These are phyloP conservation scores for Melospiza georgiana DNA, from an alignment of 2,113 vertebrate genomes.

Conservation along the genomic window DNA sequence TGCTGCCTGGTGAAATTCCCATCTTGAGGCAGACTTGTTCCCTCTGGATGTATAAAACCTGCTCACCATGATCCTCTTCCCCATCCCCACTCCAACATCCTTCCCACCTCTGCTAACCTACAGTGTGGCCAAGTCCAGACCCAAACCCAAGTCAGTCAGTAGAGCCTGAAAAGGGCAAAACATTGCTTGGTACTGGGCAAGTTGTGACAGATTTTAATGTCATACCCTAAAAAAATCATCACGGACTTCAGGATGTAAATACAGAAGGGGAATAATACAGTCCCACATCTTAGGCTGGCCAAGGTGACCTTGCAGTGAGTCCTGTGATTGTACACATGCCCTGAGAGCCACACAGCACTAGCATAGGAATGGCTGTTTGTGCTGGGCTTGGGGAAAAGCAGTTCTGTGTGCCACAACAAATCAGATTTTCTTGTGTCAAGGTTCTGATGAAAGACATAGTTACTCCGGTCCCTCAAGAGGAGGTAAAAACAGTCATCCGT, in stretches of 20 bases:
- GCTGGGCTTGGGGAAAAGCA: constrained; percentile 47
- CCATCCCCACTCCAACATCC: neutral
- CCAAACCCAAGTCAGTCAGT: neutral
- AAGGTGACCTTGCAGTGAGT: constrained; percentile 48
- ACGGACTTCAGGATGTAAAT: neutral
- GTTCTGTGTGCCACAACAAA: constrained; percentile 64
- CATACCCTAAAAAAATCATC: neutral
- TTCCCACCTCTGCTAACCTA: neutral
- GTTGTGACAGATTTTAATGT: neutral
- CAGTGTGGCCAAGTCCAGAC: neutral
- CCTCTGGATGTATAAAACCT: neutral
- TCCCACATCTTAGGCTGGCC: neutral
- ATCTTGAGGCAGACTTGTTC: neutral
- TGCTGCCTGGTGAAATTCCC: neutral
- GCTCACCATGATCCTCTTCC: neutral
- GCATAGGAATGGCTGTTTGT: neutral
- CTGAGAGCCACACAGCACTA: neutral
- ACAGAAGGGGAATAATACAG: neutral
- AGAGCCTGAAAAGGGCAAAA: neutral
- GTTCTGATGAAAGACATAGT: constrained; percentile 99
- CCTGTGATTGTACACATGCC: neutral
- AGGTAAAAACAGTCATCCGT: constrained; percentile 95
- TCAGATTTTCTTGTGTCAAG: constrained; percentile 77
- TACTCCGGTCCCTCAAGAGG: constrained; percentile 93
- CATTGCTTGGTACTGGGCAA: neutral